phyloP scores from a whole-genome alignment of 2,113 vertebrate genomes.

The Hypanus sabinus region DNA sequence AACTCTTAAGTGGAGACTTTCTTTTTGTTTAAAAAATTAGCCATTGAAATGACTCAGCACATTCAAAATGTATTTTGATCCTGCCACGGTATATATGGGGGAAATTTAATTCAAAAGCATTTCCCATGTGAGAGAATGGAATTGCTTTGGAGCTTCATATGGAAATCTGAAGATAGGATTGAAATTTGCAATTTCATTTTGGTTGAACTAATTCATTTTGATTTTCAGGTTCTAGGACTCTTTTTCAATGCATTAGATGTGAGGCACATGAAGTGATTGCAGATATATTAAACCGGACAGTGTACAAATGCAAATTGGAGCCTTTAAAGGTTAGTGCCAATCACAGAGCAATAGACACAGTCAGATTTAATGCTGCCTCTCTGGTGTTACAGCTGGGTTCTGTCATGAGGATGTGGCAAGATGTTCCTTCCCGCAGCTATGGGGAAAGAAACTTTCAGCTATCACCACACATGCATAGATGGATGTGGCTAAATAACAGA shows the following conservation, averaged over 20 bases:
- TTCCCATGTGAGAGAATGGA: neutral
- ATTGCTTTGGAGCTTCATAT: neutral
- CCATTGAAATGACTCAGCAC: neutral
- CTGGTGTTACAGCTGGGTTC: neutral
- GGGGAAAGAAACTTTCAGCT: neutral
- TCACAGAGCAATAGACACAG: neutral
- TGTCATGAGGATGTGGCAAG: neutral
- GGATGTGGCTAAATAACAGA: neutral
- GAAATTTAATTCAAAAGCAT: neutral
- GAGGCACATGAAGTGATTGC: neutral
- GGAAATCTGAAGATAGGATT: too few species aligned
- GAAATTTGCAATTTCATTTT: neutral
- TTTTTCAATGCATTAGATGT: too few species aligned
- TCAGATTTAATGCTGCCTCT: neutral
- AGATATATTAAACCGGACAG: neutral
- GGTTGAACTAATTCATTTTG: neutral
- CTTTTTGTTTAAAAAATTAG: neutral
- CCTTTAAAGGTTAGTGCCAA: neutral
- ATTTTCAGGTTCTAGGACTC: neutral
- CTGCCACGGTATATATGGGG: neutral
- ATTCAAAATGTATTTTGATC: neutral
- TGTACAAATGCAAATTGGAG: too few species aligned
- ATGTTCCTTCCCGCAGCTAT: neutral
- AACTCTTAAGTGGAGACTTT: neutral
- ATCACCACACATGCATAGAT: neutral